Base-by-base conservation (phyloP, 2,797 vertebrate genomes). In the Alectoris magna region DNA sequence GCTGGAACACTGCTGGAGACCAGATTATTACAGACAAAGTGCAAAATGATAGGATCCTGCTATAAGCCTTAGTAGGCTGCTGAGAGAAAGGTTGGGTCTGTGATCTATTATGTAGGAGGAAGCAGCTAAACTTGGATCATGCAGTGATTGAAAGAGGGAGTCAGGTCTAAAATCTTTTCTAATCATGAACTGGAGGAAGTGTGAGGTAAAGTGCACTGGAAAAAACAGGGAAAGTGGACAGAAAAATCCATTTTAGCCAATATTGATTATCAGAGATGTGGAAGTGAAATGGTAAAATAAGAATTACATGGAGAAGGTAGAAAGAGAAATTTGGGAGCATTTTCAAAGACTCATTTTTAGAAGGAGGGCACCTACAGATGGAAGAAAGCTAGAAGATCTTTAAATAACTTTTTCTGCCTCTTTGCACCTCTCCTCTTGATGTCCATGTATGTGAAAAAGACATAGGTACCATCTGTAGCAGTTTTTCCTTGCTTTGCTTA, bases 11-110 rank as follows among this genome's bases (percentile, higher is more conserved):
- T 77, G 64, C 75, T 95, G 59, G 79, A 93, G 49, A 91, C 29
- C 62, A 85, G 75, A 77, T 43, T 80, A 69, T 77, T 83, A 68
- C 49, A 94, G 56, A 68, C 3, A 0, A 91, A 88, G 68, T 67
- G 27, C 69, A 95, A 91, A 87, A 85, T 69, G 34, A 51, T 3
- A 19, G 2, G 2, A 82, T 71, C 41, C n/a, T 85, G 62, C 62
- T 87, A 55, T 12, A n/a, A 91, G 38, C 8, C 16, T 71, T 79
- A 78, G 58, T n/a, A 39, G 34, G 29, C 67, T 92, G 70, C 69
- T 85, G 48, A 70, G 67, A 90, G 58, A 91, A 90, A 83, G 22
- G 59, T 44, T 69, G 62, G 87, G 56, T 91, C 90, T 95, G 90
- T 62, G 66, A 91, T 16, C 36, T 91, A 48, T 87, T 85, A 44